Conservation (phyloP, 2,113 vertebrate genomes). For the Gracilinanus agilis region DNA sequence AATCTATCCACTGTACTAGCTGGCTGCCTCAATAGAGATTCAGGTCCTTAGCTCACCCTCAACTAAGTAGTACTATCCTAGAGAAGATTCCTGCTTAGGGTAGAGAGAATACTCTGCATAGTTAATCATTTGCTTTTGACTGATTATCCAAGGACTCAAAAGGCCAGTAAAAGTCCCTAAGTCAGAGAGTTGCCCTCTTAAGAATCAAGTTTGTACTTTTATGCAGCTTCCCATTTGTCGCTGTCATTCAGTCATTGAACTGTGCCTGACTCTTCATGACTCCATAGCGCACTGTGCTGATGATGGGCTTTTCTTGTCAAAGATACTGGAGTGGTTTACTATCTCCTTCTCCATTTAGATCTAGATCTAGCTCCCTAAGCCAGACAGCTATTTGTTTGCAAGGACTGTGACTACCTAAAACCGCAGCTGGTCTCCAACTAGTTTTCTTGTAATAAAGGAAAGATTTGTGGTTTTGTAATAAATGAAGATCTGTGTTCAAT, state of each 20-base stretch:
- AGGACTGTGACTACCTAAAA: background rate
- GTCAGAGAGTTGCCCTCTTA: background rate
- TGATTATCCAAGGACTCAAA: background rate
- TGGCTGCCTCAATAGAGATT: background rate
- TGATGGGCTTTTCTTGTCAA: background rate
- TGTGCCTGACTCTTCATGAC: background rate
- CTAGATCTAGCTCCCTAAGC: background rate
- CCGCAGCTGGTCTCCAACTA: background rate
- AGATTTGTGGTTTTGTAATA: background rate
- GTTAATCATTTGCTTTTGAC: background rate
- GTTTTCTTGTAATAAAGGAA: conserved; percentile 34
- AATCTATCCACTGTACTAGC: background rate
- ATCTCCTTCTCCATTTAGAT: background rate
- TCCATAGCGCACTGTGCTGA: background rate
- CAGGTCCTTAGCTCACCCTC: background rate
- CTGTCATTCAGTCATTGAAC: background rate
- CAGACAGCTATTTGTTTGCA: conserved; percentile 27
- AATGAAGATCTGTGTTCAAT: background rate
- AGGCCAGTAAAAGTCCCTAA: background rate
- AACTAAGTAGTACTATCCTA: background rate
- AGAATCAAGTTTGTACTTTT: background rate
- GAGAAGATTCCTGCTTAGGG: background rate
- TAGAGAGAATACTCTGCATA: background rate
- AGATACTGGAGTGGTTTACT: background rate
- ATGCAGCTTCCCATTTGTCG: background rate